A percentile compares a stretch with the other conserved stretches of the same genome.
Evolutionary conservation across 2,113 vertebrate species (phyloP).

Genomic region (Tor tambroides): DNA sequence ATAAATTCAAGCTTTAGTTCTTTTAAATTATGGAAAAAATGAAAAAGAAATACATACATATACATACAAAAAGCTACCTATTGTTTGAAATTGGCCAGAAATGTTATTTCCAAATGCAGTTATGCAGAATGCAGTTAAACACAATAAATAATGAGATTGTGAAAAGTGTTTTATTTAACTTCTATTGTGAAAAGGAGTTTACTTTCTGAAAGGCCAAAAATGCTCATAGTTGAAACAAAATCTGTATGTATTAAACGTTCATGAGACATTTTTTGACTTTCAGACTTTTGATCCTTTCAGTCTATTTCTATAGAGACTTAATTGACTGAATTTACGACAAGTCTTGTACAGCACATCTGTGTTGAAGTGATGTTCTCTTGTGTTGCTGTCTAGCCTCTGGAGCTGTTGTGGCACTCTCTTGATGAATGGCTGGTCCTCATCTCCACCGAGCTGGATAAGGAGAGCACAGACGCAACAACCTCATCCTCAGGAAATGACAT

Average conservation of each 20-base stretch:
- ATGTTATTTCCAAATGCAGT: not conserved
- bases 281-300: no score
- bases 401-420: slow-evolving; percentile 97
- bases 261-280: no score
- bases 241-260: no score
- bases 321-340: no score
- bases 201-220: no score
- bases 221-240: no score
- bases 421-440: slow-evolving; percentile 98
- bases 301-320: no score
- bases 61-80: not conserved
- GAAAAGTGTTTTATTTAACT: not conserved
- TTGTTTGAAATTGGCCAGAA: not conserved
- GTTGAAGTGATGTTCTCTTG: not conserved
- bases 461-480: slow-evolving; percentile 77
- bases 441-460: slow-evolving; percentile 91
- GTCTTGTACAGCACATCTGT: not conserved
- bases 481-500: slow-evolving; percentile 72
- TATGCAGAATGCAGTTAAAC: not conserved
- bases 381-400: slow-evolving; percentile 82
- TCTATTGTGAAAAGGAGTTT: no score
- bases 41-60: no score
- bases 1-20: not conserved
- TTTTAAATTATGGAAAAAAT: not conserved
- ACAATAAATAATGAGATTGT: not conserved